Percentiles rank a stretch among this genome's conserved stretches.
Conservation (phyloP, 2,113 vertebrate genomes). For the Thomomys bottae region DNA sequence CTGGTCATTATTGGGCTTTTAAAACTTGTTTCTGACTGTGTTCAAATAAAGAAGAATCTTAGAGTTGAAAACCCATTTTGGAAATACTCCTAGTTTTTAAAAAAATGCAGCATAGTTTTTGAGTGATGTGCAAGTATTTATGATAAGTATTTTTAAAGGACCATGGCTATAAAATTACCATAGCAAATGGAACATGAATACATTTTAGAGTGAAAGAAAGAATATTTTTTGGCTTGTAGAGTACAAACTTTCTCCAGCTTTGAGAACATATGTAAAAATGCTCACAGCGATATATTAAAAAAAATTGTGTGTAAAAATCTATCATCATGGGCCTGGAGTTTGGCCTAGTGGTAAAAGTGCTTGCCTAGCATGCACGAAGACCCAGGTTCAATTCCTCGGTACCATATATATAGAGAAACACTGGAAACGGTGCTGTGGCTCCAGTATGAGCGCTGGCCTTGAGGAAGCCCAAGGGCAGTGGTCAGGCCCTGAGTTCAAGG, state of each 20-base stretch:
- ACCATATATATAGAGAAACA: no score
- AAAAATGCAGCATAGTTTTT: not conserved
- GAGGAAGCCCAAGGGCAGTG: no score
- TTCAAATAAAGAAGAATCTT: not conserved
- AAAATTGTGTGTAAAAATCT: not conserved
- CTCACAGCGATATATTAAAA: not conserved
- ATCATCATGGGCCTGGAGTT: not conserved
- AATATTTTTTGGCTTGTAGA: not conserved
- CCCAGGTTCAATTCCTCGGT: no score
- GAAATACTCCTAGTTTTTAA: not conserved
- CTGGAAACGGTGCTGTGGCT: no score
- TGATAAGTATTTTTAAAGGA: constrained; percentile 28
- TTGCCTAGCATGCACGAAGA: no score
- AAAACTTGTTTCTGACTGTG: not conserved
- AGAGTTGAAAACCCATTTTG: constrained; percentile 31
- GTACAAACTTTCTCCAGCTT: not conserved
- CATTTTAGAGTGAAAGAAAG: not conserved
- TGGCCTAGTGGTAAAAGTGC: no score
- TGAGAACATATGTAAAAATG: constrained; percentile 21
- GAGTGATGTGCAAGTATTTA: not conserved
- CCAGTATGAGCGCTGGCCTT: no score
- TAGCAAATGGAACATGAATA: constrained; percentile 4
- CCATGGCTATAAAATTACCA: not conserved
- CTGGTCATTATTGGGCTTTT: not conserved
- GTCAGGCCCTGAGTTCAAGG: no score